A percentile compares a stretch with the other conserved stretches of the same genome.
Evolutionary conservation across 2,113 vertebrate species (phyloP).

Genomic region (Neolamprologus devosi): DNA sequence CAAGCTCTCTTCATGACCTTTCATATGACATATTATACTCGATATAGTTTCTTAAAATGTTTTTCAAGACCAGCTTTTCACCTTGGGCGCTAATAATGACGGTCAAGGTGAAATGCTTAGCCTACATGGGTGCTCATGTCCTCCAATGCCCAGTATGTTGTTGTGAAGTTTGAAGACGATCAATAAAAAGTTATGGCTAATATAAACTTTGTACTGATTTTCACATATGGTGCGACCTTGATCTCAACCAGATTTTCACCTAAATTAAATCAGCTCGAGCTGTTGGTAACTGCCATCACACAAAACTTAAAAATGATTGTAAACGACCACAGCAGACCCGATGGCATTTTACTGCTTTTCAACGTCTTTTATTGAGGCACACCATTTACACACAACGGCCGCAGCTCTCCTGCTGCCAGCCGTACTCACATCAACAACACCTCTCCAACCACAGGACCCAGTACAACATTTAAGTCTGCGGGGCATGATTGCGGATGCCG

Average conservation of each 20-base stretch:
- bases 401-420: neutral
- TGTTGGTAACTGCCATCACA: neutral
- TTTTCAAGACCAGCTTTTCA: neutral
- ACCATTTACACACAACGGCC: neutral
- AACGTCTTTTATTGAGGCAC: neutral
- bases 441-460: neutral
- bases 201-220: neutral
- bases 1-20: neutral
- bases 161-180: neutral
- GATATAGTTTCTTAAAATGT: neutral
- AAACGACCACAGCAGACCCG: neutral
- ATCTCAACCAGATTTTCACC: neutral
- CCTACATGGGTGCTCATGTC: neutral
- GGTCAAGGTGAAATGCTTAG: neutral
- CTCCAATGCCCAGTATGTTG: neutral
- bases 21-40: neutral
- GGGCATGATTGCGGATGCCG: neutral
- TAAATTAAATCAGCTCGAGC: neutral
- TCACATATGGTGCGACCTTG: neutral
- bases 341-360: neutral
- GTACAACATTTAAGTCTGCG: neutral
- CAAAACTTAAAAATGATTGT: neutral
- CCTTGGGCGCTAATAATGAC: neutral
- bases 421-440: neutral
- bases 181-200: neutral